Evolutionary conservation across 2,797 vertebrate species (phyloP).

Genomic region (Catharus ustulatus): DNA sequence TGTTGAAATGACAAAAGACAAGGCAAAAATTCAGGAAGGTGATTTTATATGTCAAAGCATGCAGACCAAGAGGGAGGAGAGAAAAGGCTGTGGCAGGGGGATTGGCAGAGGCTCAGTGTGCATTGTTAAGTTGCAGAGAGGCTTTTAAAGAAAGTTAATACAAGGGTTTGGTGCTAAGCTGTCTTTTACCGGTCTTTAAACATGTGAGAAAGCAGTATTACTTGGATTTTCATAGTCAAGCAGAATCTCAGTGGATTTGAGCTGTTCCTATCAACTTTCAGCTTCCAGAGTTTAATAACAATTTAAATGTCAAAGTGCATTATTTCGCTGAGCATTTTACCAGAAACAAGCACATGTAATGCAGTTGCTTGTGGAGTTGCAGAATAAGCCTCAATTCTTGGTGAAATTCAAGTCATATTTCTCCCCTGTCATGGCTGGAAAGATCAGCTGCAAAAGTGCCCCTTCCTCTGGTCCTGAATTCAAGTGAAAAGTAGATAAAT

Average conservation of each 20-base stretch:
- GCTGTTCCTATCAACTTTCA: not conserved
- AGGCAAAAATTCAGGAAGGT: not conserved
- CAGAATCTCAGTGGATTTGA: not conserved
- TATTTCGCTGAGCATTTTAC: not conserved
- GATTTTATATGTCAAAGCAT: rapidly evolving
- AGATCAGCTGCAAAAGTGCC: not conserved
- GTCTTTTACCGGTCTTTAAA: not conserved
- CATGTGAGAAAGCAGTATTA: not conserved
- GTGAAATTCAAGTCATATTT: not conserved
- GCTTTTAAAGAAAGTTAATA: not conserved
- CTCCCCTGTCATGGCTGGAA: rapidly evolving
- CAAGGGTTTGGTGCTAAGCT: not conserved
- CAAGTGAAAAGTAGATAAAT: not conserved
- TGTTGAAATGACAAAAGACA: not conserved
- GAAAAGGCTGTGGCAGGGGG: not conserved
- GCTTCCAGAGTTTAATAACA: not conserved
- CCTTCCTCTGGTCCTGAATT: not conserved
- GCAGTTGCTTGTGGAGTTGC: not conserved
- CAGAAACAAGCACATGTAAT: not conserved
- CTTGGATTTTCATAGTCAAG: not conserved
- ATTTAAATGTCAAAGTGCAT: not conserved
- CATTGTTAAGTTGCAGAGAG: rapidly evolving
- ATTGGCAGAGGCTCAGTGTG: not conserved
- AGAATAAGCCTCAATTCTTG: not conserved
- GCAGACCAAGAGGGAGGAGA: not conserved